phyloP scores from a whole-genome alignment of 2,888 invertebrate species.

The Platypus cylindrus region DNA sequence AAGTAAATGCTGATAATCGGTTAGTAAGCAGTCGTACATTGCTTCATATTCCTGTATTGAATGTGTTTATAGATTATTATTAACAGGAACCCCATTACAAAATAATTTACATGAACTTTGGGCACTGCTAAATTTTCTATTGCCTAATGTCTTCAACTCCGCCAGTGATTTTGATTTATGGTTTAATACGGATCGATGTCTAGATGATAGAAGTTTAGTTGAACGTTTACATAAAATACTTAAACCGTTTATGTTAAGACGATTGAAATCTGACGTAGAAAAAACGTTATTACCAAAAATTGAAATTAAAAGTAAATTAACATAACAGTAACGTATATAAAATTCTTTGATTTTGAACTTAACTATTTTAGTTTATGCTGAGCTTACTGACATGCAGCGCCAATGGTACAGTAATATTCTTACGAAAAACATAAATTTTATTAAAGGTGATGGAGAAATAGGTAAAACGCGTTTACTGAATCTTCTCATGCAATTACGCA shows the following conservation, averaged over 20 bases:
- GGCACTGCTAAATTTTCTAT: conserved; percentile 91
- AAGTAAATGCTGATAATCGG: conserved; percentile 93
- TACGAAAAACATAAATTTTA: conserved; percentile 97
- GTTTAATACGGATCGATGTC: conserved; percentile 93
- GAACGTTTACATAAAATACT: conserved; percentile 86
- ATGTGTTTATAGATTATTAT: conserved; percentile 5
- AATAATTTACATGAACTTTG: conserved; percentile 98
- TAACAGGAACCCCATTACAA: conserved; percentile 93
- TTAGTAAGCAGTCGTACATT: conserved; percentile 1
- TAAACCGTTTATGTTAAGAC: conserved; percentile 86
- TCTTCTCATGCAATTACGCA: conserved; percentile 96
- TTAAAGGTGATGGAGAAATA: conserved; percentile 92
- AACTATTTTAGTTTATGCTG: conserved; percentile 70
- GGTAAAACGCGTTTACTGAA: conserved; percentile 97
- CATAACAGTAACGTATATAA: too few species aligned
- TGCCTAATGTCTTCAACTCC: conserved; percentile 97
- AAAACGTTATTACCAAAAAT: conserved; percentile 94
- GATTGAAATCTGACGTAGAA: conserved; percentile 96
- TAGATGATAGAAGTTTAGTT: conserved; percentile 83
- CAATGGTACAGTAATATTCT: conserved; percentile 99
- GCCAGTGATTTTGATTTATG: conserved; percentile 97
- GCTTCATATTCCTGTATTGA: not conserved
- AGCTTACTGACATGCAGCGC: conserved; percentile 96
- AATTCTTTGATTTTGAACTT: too few species aligned
- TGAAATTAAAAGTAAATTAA: conserved; percentile 66